Conservation (phyloP, 2,113 vertebrate species). For the Lagenorhynchus albirostris region DNA sequence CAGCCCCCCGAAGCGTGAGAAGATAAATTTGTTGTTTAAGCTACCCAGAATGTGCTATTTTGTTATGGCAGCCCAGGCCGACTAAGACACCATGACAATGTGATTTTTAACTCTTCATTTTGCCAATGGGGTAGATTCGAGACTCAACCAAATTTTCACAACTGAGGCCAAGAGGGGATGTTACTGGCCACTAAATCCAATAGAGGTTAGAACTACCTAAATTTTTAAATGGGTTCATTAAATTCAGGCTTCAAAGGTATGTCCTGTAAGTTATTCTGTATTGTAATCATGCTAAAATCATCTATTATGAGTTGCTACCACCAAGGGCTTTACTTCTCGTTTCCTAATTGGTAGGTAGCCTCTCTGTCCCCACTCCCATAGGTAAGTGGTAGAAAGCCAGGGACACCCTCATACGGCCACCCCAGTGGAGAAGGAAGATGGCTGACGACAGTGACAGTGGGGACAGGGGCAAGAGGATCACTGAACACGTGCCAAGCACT, state of each 20-base stretch:
- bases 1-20: neutral
- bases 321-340: neutral
- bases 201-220: neutral
- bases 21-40: neutral
- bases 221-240: neutral
- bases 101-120: neutral
- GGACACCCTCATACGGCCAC: neutral
- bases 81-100: neutral
- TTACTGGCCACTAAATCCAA: neutral
- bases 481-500: neutral
- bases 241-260: neutral
- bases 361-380: neutral
- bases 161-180: neutral
- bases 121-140: neutral
- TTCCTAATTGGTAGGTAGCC: neutral
- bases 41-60: neutral
- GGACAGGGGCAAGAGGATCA: neutral
- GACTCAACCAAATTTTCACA: neutral
- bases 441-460: neutral
- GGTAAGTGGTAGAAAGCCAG: neutral
- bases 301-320: neutral
- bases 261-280: neutral
- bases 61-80: neutral
- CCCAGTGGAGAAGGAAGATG: neutral
- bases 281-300: neutral